Percentiles rank a stretch among this genome's conserved stretches.
phyloP scores from a whole-genome alignment of 2,797 vertebrate species.

The Tangara arthus region DNA sequence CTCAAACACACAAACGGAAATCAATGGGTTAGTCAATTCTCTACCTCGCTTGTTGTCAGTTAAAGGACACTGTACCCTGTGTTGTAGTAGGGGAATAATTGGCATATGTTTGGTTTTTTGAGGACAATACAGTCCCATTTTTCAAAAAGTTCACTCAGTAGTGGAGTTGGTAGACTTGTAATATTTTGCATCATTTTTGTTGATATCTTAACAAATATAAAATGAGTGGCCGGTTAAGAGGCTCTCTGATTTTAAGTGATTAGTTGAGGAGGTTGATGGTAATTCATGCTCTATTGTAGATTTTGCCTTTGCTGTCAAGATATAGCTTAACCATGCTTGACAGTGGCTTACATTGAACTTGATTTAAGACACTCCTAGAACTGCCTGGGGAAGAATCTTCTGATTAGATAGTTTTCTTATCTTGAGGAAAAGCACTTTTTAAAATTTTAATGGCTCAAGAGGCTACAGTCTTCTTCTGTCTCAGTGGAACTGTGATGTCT shows the following conservation, averaged over 20 bases:
- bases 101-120: neutral
- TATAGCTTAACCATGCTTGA: rapidly evolving
- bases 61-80: neutral
- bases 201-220: neutral
- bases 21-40: constrained; percentile 24
- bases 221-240: neutral
- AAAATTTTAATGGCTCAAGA: neutral
- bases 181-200: neutral
- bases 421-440: neutral
- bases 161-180: neutral
- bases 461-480: neutral
- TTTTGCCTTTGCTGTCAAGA: neutral
- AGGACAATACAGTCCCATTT: neutral
- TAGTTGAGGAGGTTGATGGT: neutral
- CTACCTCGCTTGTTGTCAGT: neutral
- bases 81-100: neutral
- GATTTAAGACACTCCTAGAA: neutral
- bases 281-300: neutral
- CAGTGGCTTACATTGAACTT: neutral
- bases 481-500: neutral
- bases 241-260: neutral
- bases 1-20: neutral
- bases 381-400: neutral
- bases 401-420: neutral
- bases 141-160: neutral